These are phyloP conservation scores for Asarcornis scutulata DNA, from an alignment of 2,113 vertebrate genomes.

Conservation along the genomic window DNA sequence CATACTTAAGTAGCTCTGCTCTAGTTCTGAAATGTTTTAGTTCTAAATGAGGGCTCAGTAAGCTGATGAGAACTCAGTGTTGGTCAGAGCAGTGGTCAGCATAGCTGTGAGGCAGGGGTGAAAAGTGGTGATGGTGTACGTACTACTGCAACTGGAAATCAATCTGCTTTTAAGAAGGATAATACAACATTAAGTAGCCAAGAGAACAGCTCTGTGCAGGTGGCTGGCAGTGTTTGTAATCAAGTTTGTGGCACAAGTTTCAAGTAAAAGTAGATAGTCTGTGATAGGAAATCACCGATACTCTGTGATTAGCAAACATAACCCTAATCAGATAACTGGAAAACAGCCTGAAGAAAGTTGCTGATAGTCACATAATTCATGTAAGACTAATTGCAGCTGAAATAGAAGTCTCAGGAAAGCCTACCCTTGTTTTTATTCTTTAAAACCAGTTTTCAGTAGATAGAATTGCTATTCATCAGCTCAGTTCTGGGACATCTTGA, in stretches of 20 bases:
- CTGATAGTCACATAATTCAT: neutral
- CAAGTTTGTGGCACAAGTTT: neutral
- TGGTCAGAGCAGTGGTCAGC: neutral
- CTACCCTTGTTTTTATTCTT: neutral
- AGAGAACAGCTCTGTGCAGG: neutral
- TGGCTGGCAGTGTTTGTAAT: neutral
- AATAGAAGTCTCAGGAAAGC: neutral
- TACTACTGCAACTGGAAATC: neutral
- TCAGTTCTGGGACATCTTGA: neutral
- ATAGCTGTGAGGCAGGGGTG: neutral
- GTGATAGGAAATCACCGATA: neutral
- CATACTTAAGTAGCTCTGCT: neutral
- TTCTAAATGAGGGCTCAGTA: neutral
- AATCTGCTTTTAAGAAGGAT: neutral
- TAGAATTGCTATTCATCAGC: neutral
- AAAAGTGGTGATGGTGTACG: fast-evolving
- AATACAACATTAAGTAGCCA: neutral
- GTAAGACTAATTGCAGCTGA: fast-evolving
- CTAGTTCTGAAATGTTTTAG: neutral
- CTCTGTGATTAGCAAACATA: neutral
- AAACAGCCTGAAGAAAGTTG: neutral
- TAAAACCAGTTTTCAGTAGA: neutral
- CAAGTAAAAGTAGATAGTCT: neutral
- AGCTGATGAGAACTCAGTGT: neutral
- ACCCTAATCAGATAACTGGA: neutral